Base-by-base conservation (phyloP, 2,888 invertebrate species). In the Diarsia dahlii region DNA sequence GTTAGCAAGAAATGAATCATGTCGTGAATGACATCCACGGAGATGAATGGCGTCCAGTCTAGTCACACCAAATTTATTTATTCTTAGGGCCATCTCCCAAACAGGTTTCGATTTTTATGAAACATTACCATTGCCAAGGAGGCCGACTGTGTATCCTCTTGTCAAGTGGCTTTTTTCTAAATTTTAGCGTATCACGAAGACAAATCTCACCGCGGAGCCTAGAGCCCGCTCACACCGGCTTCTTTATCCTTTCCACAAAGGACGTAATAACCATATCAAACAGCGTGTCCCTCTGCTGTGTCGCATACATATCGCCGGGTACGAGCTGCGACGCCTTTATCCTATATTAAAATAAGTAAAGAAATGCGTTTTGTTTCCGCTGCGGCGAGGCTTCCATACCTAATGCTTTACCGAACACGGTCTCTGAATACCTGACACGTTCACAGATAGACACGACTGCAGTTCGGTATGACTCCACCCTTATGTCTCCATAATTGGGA, bases 211-310 rank as follows among this genome's bases (percentile, higher is more conserved):
- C 91, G 88, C 89, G 90, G 90, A 87, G 92, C 90, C 91, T 91
- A 91, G 91, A 86, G 81, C 80, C 87, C 90, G 90, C 91, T 94
- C 92, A 90, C 92, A 93, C 92, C 95, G 94, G 92, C 92, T 92
- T 90, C 90, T 95, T 94, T 95, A 95, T 95, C 92, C 92, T 92
- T 89, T 88, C 93, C 91, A 95, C 95, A 96, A 96, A 96, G 95
- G 93, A 95, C 93, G 95, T 96, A 95, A 96, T 96, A 96, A 96
- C 96, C 96, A 96, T 96, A 96, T 96, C 96, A 96, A 96, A 95
- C 94, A 92, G 94, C 94, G 94, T 95, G 95, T 96, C 95, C 96
- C 94, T 95, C 93, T 90, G 94, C 94, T 92, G 95, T 90, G 93
- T 90, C 92, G 96, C 96, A 96, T 96, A 96, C 96, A 95, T 95